A percentile compares a stretch with the other conserved stretches of the same genome.
These are phyloP conservation scores for Atta colombica DNA, from an alignment of 1,140 invertebrate genomes.

Conservation along the genomic window DNA sequence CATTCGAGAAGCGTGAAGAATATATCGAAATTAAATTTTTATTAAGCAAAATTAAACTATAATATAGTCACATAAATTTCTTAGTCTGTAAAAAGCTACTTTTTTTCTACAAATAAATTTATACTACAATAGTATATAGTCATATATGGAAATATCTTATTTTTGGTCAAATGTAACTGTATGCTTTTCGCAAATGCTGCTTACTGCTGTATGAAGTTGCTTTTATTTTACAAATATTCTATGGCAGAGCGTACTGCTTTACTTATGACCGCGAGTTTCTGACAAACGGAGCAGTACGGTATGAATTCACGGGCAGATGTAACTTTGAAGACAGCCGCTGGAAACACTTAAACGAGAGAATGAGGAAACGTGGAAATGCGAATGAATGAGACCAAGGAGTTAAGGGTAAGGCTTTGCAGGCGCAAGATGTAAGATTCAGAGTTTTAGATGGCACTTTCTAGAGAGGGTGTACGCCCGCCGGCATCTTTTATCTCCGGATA, in stretches of 20 bases:
- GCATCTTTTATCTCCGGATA: constrained; percentile 61
- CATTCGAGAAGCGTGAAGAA: background rate
- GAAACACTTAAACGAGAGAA: background rate
- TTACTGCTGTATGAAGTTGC: constrained; percentile 20
- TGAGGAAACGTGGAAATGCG: background rate
- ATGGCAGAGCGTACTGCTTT: constrained; percentile 21
- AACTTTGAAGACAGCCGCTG: constrained; percentile 59
- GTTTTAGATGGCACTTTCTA: constrained; percentile 73
- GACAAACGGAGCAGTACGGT: constrained; percentile 5
- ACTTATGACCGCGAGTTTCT: constrained; percentile 26
- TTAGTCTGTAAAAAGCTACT: background rate
- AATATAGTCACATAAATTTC: background rate
- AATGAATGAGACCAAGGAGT: constrained; percentile 50
- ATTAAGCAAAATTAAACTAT: background rate
- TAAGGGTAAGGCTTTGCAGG: constrained; percentile 56
- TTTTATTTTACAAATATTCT: constrained; percentile 43
- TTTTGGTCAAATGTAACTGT: background rate
- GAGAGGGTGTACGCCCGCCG: constrained; percentile 34
- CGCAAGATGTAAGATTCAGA: constrained; percentile 74
- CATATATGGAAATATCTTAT: background rate
- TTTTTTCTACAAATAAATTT: background rate
- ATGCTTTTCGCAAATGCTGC: background rate
- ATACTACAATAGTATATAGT: background rate
- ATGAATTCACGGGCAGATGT: constrained; percentile 60
- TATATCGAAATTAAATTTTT: background rate